These are phyloP conservation scores for Pyralis farinalis DNA, from an alignment of 2,888 invertebrate species.

Conservation along the genomic window DNA sequence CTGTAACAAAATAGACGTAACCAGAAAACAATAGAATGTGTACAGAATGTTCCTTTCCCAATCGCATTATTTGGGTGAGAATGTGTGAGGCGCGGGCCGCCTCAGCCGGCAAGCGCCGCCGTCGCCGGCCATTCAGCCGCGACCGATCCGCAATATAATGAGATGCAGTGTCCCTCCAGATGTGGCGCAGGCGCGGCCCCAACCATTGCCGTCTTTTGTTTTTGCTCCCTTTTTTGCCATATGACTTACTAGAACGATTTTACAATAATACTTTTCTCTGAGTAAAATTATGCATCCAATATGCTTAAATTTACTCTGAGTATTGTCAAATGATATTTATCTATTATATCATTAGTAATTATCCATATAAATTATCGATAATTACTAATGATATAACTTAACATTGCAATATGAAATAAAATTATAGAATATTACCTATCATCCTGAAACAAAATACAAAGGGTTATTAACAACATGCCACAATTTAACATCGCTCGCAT, in stretches of 20 bases:
- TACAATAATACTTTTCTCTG: slow-evolving; percentile 35
- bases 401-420: too few relatives aligned
- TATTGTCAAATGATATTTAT: too few relatives aligned
- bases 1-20: neutral
- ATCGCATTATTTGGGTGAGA: neutral
- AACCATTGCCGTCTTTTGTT: slow-evolving; percentile 60
- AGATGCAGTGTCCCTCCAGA: slow-evolving; percentile 74
- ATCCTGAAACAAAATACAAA: neutral
- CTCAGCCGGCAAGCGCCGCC: slow-evolving; percentile 30
- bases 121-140: slow-evolving; percentile 53
- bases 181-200: slow-evolving; percentile 73
- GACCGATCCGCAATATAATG: slow-evolving; percentile 71
- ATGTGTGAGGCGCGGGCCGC: slow-evolving; percentile 16
- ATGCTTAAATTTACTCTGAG: neutral
- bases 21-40: neutral
- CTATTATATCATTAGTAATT: too few relatives aligned
- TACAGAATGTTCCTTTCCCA: neutral
- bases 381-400: too few relatives aligned
- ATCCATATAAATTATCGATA: too few relatives aligned
- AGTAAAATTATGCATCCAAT: too few relatives aligned
- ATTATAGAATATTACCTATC: too few relatives aligned
- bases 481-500: neutral
- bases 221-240: slow-evolving; percentile 40
- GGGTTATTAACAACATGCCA: too few relatives aligned
- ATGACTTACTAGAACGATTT: slow-evolving; percentile 30